phyloP scores from a whole-genome alignment of 2,888 invertebrate genomes.

The Eretmocerus hayati region DNA sequence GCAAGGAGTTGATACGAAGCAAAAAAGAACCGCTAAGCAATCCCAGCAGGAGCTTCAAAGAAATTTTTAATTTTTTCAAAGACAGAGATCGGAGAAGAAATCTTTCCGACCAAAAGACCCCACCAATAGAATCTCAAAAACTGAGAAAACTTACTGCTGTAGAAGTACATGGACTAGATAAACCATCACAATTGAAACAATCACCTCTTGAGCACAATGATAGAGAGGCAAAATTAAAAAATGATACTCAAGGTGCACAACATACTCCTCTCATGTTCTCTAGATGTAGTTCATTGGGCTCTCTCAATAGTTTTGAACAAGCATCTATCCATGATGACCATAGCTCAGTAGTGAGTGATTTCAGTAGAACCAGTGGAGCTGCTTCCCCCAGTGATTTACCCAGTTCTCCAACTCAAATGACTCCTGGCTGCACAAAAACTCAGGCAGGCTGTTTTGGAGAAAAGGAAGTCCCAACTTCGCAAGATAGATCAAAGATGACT shows the following conservation, averaged over 20 bases:
- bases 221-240: constrained; percentile 45
- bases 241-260: constrained; percentile 58
- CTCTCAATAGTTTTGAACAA: constrained; percentile 76
- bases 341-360: constrained; percentile 78
- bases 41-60: too few species aligned
- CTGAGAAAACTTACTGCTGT: too few species aligned
- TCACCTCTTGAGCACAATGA: constrained; percentile 7
- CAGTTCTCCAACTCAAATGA: constrained; percentile 84
- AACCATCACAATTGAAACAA: too few species aligned
- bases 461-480: background rate
- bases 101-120: too few species aligned
- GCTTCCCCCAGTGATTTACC: constrained; percentile 91
- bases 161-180: too few species aligned
- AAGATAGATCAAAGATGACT: background rate
- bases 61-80: too few species aligned
- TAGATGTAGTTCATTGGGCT: constrained; percentile 84
- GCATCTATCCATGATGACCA: constrained; percentile 75
- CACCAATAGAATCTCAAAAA: too few species aligned
- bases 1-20: too few species aligned
- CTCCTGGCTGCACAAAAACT: constrained; percentile 56
- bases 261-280: constrained; percentile 93
- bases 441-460: background rate
- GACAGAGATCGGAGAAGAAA: too few species aligned
- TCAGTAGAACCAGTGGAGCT: constrained; percentile 70
- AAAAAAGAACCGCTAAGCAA: too few species aligned